Base-by-base conservation (phyloP, 1,140 invertebrate genomes). In the Ladona fulva region DNA sequence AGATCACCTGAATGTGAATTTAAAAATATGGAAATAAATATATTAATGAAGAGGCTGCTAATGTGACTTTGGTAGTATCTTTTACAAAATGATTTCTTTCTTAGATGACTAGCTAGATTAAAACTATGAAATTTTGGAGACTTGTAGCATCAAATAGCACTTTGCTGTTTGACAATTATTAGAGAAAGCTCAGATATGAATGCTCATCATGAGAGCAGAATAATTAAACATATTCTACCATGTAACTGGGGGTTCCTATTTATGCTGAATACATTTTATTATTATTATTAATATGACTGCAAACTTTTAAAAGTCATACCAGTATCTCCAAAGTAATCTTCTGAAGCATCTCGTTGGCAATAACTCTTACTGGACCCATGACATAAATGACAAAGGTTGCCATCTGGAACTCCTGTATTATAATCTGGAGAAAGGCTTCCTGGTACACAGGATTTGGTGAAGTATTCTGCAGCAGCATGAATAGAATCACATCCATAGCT, bases 371-470 rank as follows among this genome's bases (percentile, higher is more conserved):
- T 95, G 0, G 91, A 88, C 0, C 96, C 96, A 80, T 95, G 94
- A 84, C 97, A 99, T 0, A 97, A 88, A 84, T 97, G 95, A 83
- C 97, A 99, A 85, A 99, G 90, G 83, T 97, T 92, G 83, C 97
- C 91, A 81, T 96, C 92, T n/a, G 93, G 92, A 24, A 92, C 89
- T 0, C 91, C 90, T 79, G 88, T 89, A 80, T 95, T 96, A 85
- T 93, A 96, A 84, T 93, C 94, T 24, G 89, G 87, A 84, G 93
- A 95, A 7, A 96, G 87, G 0, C 95, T 93, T 8, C 96, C 96
- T 0, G 96, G 96, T 8, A 96, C 91, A 84, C 96, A 97, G 42
- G 93, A 93, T 83, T 96, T 95, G 0, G 91, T 91, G 84, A 99
- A 99, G 85, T 97, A 96, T 86, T 99, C 92, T 0, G 95, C 92